phyloP scores from a whole-genome alignment of 2,888 invertebrate genomes.

The Teleiodes luculella region DNA sequence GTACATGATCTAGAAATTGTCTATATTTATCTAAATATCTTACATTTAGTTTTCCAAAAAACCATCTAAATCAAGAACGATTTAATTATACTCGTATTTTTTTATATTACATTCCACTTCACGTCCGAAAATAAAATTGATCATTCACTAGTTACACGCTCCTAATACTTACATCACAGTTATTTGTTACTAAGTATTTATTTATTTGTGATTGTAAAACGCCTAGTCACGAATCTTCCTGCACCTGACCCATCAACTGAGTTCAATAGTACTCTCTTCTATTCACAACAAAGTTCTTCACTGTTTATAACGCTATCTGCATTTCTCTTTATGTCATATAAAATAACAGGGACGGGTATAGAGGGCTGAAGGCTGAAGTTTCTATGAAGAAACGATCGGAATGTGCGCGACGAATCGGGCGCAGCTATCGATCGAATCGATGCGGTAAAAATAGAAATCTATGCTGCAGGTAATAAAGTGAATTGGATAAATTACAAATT shows the following conservation, averaged over 20 bases:
- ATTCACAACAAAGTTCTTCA: not conserved
- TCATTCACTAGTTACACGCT: too few species aligned
- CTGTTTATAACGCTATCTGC: too few species aligned
- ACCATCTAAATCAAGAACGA: too few species aligned
- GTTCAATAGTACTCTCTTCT: not conserved
- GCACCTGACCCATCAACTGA: not conserved
- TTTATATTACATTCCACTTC: too few species aligned
- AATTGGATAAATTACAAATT: not conserved
- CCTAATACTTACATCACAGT: too few species aligned
- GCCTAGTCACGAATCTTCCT: not conserved
- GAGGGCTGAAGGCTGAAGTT: not conserved
- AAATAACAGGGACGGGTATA: not conserved
- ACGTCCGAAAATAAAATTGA: slow-evolving; percentile 34
- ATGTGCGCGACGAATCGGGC: slow-evolving; percentile 68
- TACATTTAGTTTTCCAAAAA: too few species aligned
- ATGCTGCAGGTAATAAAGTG: not conserved
- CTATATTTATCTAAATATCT: too few species aligned
- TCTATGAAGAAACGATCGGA: slow-evolving; percentile 50
- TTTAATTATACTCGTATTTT: too few species aligned
- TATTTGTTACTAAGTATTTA: too few species aligned
- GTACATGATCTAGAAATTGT: too few species aligned
- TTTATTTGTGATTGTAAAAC: not conserved
- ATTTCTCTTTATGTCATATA: too few species aligned
- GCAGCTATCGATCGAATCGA: slow-evolving; percentile 44
- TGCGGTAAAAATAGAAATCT: slow-evolving; percentile 44